Conservation (phyloP, 2,113 vertebrate genomes). For the Heptranchias perlo region DNA sequence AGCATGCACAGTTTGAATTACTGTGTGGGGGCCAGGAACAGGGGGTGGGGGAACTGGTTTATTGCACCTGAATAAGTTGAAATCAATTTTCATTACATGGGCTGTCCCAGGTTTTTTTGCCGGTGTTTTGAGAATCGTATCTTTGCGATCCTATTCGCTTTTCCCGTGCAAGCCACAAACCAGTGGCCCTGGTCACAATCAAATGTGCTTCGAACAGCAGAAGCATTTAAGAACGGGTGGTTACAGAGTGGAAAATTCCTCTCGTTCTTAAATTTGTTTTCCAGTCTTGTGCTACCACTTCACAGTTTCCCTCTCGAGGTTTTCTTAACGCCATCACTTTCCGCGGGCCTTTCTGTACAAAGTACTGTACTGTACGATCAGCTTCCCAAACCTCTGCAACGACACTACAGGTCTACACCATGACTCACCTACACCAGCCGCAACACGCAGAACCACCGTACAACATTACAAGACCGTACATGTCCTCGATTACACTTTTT, state of each 20-base stretch:
- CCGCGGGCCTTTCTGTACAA: neutral
- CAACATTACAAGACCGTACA: neutral
- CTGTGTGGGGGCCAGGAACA: constrained; percentile 42
- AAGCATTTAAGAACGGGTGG: neutral
- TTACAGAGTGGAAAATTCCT: neutral
- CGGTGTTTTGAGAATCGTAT: neutral
- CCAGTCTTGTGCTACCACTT: neutral
- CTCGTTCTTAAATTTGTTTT: neutral
- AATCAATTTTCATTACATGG: neutral
- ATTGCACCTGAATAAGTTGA: neutral
- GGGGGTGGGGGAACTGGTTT: neutral
- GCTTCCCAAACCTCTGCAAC: neutral
- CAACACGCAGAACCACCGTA: neutral
- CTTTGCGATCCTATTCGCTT: neutral
- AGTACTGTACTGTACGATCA: neutral
- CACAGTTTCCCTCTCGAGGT: neutral
- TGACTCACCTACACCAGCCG: neutral
- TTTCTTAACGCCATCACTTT: neutral
- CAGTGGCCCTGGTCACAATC: neutral
- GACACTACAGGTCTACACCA: neutral
- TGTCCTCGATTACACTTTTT: neutral
- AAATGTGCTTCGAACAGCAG: neutral
- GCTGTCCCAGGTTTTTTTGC: too few relatives aligned
- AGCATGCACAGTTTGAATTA: constrained; percentile 50
- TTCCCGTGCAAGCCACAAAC: neutral